These are phyloP conservation scores for Urocolius indicus DNA, from an alignment of 2,113 vertebrate species.

Conservation along the genomic window DNA sequence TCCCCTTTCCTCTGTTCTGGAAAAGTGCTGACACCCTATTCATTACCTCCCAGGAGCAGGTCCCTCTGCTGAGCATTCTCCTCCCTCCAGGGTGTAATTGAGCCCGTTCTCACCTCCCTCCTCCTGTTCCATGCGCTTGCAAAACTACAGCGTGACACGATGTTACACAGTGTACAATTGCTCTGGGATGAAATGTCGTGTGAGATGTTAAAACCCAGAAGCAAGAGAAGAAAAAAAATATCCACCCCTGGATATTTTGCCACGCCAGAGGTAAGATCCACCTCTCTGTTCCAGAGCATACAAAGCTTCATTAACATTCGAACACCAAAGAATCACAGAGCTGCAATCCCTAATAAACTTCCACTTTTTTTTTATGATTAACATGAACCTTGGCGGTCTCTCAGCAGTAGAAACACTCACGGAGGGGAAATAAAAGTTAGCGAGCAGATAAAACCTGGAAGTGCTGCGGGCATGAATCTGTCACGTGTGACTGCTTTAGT, in stretches of 20 bases:
- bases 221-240: neutral
- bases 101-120: neutral
- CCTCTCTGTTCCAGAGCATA: neutral
- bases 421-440: constrained; percentile 65
- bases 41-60: neutral
- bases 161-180: constrained; percentile 13
- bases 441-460: constrained; percentile 57
- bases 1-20: neutral
- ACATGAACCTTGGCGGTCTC: constrained; percentile 59
- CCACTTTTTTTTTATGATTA: constrained; percentile 55
- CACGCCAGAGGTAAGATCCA: neutral
- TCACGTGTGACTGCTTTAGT: neutral
- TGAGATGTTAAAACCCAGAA: neutral
- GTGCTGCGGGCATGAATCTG: constrained; percentile 46
- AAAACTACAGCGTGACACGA: neutral
- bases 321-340: constrained; percentile 7
- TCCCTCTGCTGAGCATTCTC: neutral
- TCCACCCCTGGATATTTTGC: neutral
- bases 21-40: neutral
- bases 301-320: constrained; percentile 57
- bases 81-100: neutral
- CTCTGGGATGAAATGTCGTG: constrained; percentile 38
- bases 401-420: constrained; percentile 61
- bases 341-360: constrained; percentile 37
- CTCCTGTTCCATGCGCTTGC: neutral